Evolutionary conservation across 1,140 invertebrate species (phyloP).

Genomic region (Ceratosolen fusciceps): DNA sequence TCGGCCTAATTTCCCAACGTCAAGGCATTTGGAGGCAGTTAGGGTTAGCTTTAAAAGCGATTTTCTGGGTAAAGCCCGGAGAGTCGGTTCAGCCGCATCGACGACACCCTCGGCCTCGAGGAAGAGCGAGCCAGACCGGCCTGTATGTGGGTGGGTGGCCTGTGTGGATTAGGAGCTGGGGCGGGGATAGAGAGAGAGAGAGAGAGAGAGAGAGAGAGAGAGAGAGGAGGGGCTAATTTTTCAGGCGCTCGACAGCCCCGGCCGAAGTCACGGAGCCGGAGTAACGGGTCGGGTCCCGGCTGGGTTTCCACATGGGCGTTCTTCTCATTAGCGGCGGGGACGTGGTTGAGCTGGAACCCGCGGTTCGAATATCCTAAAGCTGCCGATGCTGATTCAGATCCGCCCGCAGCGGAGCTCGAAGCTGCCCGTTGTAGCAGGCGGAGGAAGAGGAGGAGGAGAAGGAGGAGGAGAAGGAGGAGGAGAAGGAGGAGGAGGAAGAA

Average conservation of each 20-base stretch:
- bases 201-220: neutral
- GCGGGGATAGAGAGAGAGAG: neutral
- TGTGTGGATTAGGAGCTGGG: too few species aligned
- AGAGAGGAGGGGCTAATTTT: constrained; percentile 3
- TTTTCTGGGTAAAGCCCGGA: constrained; percentile 8
- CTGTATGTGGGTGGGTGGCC: too few species aligned
- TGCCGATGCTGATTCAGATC: neutral
- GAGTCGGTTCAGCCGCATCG: neutral
- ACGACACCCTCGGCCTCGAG: neutral
- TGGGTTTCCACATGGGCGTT: too few species aligned
- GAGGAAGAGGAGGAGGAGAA: too few species aligned
- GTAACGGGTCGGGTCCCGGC: too few species aligned
- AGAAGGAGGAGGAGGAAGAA: too few species aligned
- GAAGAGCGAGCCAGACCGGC: too few species aligned
- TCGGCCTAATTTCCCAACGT: neutral
- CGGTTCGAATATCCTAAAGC: constrained; percentile 40
- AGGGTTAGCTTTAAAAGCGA: neutral
- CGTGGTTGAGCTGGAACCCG: too few species aligned
- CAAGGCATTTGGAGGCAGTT: too few species aligned
- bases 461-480: too few species aligned
- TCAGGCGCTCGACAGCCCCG: neutral
- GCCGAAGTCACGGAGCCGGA: neutral
- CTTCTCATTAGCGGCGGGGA: neutral
- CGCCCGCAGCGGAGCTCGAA: neutral
- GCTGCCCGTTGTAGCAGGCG: neutral